Evolutionary conservation across 2,888 invertebrate species (phyloP), one percentile per base, ranked within the genome.

Genomic region (Deilephila porcellus): DNA sequence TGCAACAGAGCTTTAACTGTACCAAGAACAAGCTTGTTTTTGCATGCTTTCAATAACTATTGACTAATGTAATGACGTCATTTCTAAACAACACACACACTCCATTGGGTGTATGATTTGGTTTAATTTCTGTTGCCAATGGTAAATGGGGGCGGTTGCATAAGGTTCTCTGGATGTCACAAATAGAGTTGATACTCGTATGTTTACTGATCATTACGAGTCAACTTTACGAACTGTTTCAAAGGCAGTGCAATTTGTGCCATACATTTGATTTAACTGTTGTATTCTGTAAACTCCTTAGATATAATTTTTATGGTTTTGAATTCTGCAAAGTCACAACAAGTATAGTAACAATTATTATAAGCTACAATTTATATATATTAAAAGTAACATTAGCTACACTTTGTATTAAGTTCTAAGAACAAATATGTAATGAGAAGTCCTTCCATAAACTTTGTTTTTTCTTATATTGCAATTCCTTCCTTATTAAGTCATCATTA

Each of bases 401-500:
- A 37, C 64, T 19, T 34, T 7, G 52, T 52, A 14, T 14, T 64
- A 45, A 45, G 45, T 67, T 67, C 67, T 67, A 67, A 52, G 67
- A 52, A 67, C 17, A 25, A 34, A 63, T 17, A 67, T 67, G 52
- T 67, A 45, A 17, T 17, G 45, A 64, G 37, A 64, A 20, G 37
- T 64, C 37, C 37, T 37, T 3, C 67, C 17, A 20, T 67, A 29
- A 67, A 17, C 67, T 52, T 63, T 70, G 60, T 70, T 62, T 52
- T 71, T 45, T 67, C 67, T 67, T 67, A 45, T 25, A 59, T 73
- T 60, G 20, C 56, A 53, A 73, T 56, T 76, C 72, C 77, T 77
- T 80, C 75, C 78, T 77, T 74, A 78, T 76, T 77, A 75, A 52
- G 59, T 75, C 56, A 73, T 70, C 63, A 64, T 77, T 79, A 74